Evolutionary conservation across 2,113 vertebrate species (phyloP), one percentile per base, ranked within the genome.

Genomic region (Excalfactoria chinensis): DNA sequence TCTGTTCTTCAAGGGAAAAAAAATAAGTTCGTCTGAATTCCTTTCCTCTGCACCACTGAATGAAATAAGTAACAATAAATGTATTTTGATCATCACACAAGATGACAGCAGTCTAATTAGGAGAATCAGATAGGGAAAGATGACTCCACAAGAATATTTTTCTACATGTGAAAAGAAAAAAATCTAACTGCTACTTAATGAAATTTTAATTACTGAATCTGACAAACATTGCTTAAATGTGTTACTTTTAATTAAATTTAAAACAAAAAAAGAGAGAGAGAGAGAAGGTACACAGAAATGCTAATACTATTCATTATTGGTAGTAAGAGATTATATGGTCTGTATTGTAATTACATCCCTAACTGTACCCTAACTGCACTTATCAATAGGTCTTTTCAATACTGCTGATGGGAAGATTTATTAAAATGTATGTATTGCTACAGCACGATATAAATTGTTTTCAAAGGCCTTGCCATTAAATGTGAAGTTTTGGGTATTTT

Each of bases 361-460:
- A 92, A 78, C 68, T 91, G 96, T 68, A 94, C 84, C 66, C 76
- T 75, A 86, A 58, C 46, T 93, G 37, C 13, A 86, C 58, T 90
- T 96, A 92, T 53, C 32, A 64, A 90, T 90, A 96, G 79, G 41
- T 70, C 11, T 83, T 89, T 93, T 87, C 63, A 96, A 58, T 76
- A 87, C 40, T 86, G 64, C 46, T 96, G 88, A 96, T 51, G 88
- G 67, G 48, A 86, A 92, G 85, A 95, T 89, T 84, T 95, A 91
- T 96, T 97, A 93, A 96, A 97, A 90, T 84, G 19, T 66, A 91
- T 76, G 72, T 93, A 96, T 74, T 93, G 41, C 40, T 93, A 89
- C 30, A 73, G 64, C 17, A 71, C 56, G 93, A 89, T 74, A 76
- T 49, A 91, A 93, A 94, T 90, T 64, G 23, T 94, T 75, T 96